Evolutionary conservation across 2,113 vertebrate genomes (phyloP).

Genomic region (Onychorhynchus coronatus): DNA sequence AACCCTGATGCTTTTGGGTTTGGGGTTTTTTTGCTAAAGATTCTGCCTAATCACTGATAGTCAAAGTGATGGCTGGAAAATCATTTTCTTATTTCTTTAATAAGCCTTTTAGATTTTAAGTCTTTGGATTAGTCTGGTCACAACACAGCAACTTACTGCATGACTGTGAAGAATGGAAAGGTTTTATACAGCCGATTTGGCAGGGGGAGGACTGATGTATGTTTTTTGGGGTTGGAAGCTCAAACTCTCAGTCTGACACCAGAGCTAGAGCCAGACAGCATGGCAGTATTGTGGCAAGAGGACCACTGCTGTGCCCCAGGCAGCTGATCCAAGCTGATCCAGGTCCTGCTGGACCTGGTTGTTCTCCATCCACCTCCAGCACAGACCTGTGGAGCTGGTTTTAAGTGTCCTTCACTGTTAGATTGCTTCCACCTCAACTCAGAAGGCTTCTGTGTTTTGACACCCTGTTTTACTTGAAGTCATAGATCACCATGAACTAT

Average conservation of each 20-base stretch:
- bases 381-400: not conserved
- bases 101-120: not conserved
- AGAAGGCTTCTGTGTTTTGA: not conserved
- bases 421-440: not conserved
- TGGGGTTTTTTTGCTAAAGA: not conserved
- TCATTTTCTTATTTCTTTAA: not conserved
- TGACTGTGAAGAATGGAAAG: not conserved
- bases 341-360: not conserved
- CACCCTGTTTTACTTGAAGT: not conserved
- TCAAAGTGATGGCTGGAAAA: not conserved
- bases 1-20: not conserved
- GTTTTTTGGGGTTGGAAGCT: not conserved
- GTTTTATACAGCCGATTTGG: fast-evolving
- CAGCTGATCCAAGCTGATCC: not conserved
- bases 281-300: not conserved
- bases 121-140: not conserved
- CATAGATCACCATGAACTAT: fast-evolving
- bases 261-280: not conserved
- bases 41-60: not conserved
- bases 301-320: not conserved
- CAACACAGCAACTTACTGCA: not conserved
- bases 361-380: not conserved
- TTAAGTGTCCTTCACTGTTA: not conserved
- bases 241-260: not conserved
- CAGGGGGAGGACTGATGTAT: too few species aligned